Evolutionary conservation across 2,888 invertebrate species (phyloP), one percentile per base, ranked within the genome.

Genomic region (Andricus quercusramuli): DNA sequence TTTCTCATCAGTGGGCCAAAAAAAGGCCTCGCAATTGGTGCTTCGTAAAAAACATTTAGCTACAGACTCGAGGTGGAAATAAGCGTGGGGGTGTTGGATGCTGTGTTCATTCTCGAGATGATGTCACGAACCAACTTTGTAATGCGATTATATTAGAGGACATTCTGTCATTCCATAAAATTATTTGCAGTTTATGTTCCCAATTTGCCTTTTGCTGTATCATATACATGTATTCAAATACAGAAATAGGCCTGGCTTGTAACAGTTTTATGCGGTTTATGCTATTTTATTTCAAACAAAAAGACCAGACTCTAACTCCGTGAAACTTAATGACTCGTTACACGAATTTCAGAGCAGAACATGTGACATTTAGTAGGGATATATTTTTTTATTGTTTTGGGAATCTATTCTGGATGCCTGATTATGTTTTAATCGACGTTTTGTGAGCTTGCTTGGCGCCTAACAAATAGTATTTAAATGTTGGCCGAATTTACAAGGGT

Each of bases 81-180:
- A 47, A 22, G 70, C 29, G 70, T 47, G 70, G 70, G 17, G 17
- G 17, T 51, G 47, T 20, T 29, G 29, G 51, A 70, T 70, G 59
- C 74, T 82, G 78, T 64, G 80, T 80, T 70, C 56, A 78, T 82
- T 76, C 62, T 79, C 77, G 25, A 80, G 79, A 77, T 87, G 86
- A 86, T 84, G 80, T 86, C 86, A 85, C 67, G 78, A 65, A 11
- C 64, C 32, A 65, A 81, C 78, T 82, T 82, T 81, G 81, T 78
- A n/a, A 20, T 13, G 41, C 70, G 29, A 66, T 37, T 78, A 76
- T 74, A 47, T 66, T 82, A 67, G 74, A 80, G 15, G 17, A 59
- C 51, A 44, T 47, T 44, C 41, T 44, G 29, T 44, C 17, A n/a
- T 77, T 76, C 41, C 67, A 51, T 76, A 51, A 37, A 79, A 41